Percentiles rank a stretch among this genome's conserved stretches.
Evolutionary conservation across 2,888 invertebrate species (phyloP).

Genomic region (Pristionchus arcanus): DNA sequence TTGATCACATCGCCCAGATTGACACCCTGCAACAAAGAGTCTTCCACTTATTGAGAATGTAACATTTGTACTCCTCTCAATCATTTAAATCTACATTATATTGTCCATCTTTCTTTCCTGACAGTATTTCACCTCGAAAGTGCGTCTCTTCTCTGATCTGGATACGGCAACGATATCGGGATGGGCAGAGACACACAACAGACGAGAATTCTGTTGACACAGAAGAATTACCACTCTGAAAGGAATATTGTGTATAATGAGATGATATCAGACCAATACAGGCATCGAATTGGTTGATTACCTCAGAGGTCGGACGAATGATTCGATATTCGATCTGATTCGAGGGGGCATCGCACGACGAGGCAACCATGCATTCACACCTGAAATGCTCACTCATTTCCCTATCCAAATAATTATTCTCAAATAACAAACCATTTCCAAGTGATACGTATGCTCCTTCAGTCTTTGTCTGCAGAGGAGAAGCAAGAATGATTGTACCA

Average conservation of each 20-base stretch:
- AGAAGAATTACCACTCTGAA: constrained; percentile 68
- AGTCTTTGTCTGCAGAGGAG: constrained; percentile 66
- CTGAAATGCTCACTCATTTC: constrained; percentile 46
- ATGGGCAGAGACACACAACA: constrained; percentile 75
- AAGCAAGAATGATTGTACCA: constrained; percentile 74
- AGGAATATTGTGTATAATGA: neutral
- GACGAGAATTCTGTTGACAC: constrained; percentile 72
- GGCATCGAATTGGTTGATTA: neutral
- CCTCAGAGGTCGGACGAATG: constrained; percentile 70
- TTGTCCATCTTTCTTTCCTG: neutral
- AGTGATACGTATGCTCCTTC: constrained; percentile 71
- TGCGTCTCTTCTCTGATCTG: constrained; percentile 69
- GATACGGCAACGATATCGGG: constrained; percentile 76
- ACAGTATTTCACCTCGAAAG: constrained; percentile 61
- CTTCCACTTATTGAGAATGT: neutral
- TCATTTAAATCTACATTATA: neutral
- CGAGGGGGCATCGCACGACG: constrained; percentile 74
- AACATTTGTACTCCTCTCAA: neutral
- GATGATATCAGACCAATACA: neutral
- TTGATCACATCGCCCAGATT: constrained; percentile 29
- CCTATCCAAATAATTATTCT: neutral
- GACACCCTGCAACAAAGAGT: neutral
- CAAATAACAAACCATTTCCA: constrained; percentile 68
- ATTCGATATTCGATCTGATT: constrained; percentile 69
- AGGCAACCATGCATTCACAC: constrained; percentile 71